A percentile compares a stretch with the other conserved stretches of the same genome.
Conservation (phyloP, 2,888 invertebrate genomes). For the Pilophorus perplexus region DNA sequence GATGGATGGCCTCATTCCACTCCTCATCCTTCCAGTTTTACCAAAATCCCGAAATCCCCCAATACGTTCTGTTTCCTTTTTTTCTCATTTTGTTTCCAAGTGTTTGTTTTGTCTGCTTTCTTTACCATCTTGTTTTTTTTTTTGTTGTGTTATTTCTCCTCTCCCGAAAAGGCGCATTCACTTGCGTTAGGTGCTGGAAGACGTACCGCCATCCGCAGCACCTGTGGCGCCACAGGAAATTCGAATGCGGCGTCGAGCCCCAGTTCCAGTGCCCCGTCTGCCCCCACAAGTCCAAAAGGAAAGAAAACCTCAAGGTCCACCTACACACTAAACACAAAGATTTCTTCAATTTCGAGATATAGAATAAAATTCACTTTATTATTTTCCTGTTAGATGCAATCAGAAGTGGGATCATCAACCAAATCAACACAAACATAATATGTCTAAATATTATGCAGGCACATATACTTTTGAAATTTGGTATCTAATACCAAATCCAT, state of each 20-base stretch:
- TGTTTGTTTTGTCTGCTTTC: background rate
- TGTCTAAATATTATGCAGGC: too few species aligned
- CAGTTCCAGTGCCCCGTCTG: slow-evolving; percentile 54
- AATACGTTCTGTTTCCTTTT: background rate
- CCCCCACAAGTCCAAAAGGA: slow-evolving; percentile 54
- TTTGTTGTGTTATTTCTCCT: background rate
- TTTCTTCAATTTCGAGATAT: slow-evolving; percentile 10
- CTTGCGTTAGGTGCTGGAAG: slow-evolving; percentile 48
- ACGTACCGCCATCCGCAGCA: slow-evolving; percentile 48
- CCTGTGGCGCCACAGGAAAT: slow-evolving; percentile 51
- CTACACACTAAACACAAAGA: slow-evolving; percentile 37
- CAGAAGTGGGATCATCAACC: too few species aligned
- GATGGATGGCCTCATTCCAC: too few species aligned
- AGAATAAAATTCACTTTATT: background rate
- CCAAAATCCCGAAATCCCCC: too few species aligned
- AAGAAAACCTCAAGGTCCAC: slow-evolving; percentile 48
- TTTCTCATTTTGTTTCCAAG: background rate
- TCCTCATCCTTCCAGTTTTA: too few species aligned
- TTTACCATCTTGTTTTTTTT: slow-evolving; percentile 8
- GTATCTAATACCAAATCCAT: too few species aligned
- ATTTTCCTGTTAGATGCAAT: too few species aligned
- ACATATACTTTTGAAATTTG: too few species aligned
- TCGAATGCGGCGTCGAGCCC: slow-evolving; percentile 52
- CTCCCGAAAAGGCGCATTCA: slow-evolving; percentile 31
- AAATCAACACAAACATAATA: too few species aligned